Evolutionary conservation across 2,113 vertebrate genomes (phyloP).

Genomic region (Thymallus thymallus): DNA sequence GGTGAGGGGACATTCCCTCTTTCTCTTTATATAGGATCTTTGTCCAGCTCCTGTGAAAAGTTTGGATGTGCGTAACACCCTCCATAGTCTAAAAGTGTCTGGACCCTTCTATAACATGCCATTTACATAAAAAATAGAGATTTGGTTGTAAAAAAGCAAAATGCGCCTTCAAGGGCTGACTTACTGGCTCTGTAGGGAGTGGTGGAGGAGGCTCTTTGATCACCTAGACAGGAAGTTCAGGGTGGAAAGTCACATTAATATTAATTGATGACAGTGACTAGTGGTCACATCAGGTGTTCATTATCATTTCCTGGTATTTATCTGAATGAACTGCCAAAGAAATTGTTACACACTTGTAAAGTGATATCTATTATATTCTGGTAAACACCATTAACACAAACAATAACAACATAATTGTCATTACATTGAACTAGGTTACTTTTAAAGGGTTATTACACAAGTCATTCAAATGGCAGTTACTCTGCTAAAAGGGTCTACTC

Average conservation of each 20-base stretch:
- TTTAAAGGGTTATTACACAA: not conserved
- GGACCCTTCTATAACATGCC: no score
- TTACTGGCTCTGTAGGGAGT: conserved; percentile 82
- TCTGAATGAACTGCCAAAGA: not conserved
- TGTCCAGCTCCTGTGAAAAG: no score
- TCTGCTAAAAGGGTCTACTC: not conserved
- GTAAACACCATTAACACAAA: not conserved
- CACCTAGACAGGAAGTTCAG: conserved; percentile 66
- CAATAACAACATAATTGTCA: not conserved
- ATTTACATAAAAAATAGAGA: no score
- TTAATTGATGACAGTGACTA: not conserved
- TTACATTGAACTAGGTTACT: not conserved
- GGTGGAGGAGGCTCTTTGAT: conserved; percentile 81
- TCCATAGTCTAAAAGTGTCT: no score
- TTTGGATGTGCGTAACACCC: no score
- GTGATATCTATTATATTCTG: not conserved
- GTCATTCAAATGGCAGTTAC: not conserved
- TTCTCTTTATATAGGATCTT: no score
- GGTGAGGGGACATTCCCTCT: no score
- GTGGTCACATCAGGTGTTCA: not conserved
- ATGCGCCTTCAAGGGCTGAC: conserved; percentile 48
- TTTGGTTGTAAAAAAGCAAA: no score
- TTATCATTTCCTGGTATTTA: not conserved
- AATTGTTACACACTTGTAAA: not conserved
- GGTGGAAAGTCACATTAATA: conserved; percentile 22